phyloP scores from a whole-genome alignment of 2,888 invertebrate genomes.

The Toxonevra muliebris region DNA sequence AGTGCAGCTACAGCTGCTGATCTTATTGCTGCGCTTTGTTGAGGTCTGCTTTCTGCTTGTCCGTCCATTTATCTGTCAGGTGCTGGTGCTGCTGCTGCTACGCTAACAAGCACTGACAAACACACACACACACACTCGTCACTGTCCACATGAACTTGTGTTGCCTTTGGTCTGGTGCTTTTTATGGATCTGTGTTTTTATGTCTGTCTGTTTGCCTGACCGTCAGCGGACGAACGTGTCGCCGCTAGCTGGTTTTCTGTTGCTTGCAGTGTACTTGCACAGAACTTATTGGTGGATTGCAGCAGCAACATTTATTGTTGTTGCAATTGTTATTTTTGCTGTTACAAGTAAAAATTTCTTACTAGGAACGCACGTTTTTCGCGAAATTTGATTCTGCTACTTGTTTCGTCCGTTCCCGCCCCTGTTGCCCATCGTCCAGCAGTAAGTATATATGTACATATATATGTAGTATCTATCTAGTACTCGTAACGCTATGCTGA shows the following conservation, averaged over 20 bases:
- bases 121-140: too few species aligned
- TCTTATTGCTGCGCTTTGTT: background rate
- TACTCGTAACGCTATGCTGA: background rate
- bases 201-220: background rate
- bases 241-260: constrained; percentile 37
- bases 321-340: background rate
- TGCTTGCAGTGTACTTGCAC: constrained; percentile 36
- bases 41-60: background rate
- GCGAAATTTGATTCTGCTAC: constrained; percentile 38
- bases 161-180: background rate
- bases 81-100: background rate
- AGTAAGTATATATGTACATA: too few species aligned
- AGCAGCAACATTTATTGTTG: background rate
- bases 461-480: too few species aligned
- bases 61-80: background rate
- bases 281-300: constrained; percentile 28
- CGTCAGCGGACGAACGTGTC: constrained; percentile 44
- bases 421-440: background rate
- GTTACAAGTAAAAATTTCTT: constrained; percentile 24
- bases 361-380: constrained; percentile 38
- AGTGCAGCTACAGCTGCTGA: constrained; percentile 1
- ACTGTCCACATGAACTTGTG: background rate
- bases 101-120: too few species aligned
- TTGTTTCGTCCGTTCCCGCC: constrained; percentile 5
- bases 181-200: background rate